Evolutionary conservation across 64 coral and sea anemone species (phyloP), one percentile per base, ranked within the genome.

Genomic region (Porites australiensis): DNA sequence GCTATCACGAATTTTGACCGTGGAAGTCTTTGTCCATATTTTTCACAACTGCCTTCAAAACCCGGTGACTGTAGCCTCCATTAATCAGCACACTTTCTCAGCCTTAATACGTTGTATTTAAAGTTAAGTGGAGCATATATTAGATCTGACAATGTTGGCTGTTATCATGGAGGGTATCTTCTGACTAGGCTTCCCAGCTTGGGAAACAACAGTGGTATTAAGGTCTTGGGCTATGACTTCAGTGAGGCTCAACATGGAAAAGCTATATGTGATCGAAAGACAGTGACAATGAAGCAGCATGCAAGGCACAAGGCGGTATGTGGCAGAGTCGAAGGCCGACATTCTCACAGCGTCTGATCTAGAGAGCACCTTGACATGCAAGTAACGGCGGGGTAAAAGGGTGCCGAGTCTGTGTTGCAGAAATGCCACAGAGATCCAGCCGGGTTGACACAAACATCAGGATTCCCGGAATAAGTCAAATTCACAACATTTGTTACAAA

Each of bases 401-500:
- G 65, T 65, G 79, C 63, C 79, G 79, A 83, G 79, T 65, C 27
- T 64, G 79, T 44, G 79, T 78, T 20, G 75, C 22, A 57, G 50
- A 78, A 78, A 55, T 78, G 75, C 75, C 75, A 78, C 75, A 78
- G 50, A 54, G 75, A 57, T 78, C 50, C 50, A 78, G 75, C 50
- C 50, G 57, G 19, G 50, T 78, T 57, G 75, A 78, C 75, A 78
- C 2, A 72, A 72, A 87, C 53, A 53, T 71, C 63, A 72, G 68
- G 72, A 87, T 87, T 51, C 69, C 69, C 70, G 83, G 83, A 87
- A 87, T 87, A 70, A 72, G 83, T 87, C 65, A 71, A 62, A 87
- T 87, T 87, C 83, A 87, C 83, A 87, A 87, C 18, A 87, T 87
- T 72, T 66, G 47, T 87, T 87, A 87, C 83, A 47, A 87, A 87